Conservation (phyloP, 2,797 vertebrate genomes). For the Poeciliopsis presidionis region DNA sequence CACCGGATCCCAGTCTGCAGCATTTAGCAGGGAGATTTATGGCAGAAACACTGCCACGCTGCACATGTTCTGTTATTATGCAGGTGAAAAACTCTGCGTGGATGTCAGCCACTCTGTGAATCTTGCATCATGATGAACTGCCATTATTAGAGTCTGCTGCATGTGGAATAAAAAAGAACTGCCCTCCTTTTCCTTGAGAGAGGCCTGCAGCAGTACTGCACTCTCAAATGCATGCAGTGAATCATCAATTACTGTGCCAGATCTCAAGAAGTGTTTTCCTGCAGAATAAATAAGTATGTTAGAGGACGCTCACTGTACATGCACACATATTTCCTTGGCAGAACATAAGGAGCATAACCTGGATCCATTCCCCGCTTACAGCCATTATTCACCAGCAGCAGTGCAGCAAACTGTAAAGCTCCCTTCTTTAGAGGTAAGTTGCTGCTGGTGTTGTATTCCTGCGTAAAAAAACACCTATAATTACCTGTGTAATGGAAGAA, state of each 20-base stretch:
- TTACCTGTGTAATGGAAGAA: constrained; percentile 71
- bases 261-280: constrained; percentile 57
- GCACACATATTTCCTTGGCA: constrained; percentile 30
- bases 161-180: constrained; percentile 45
- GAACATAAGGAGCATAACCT: constrained; percentile 30
- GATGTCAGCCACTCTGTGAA: constrained; percentile 39
- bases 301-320: constrained; percentile 29
- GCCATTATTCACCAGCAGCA: constrained; percentile 31
- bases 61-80: constrained; percentile 17
- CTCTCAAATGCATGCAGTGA: constrained; percentile 58
- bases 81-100: constrained; percentile 37
- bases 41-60: constrained; percentile 27
- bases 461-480: constrained; percentile 74
- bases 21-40: constrained; percentile 32
- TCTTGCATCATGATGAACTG: constrained; percentile 63
- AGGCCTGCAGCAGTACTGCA: constrained; percentile 43
- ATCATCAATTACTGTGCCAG: constrained; percentile 59
- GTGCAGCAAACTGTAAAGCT: constrained; percentile 25
- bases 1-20: constrained; percentile 20
- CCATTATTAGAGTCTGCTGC: constrained; percentile 65
- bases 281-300: constrained; percentile 59
- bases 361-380: constrained; percentile 41
- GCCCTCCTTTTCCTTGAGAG: constrained; percentile 53
- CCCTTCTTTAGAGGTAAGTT: constrained; percentile 51
- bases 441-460: constrained; percentile 37